phyloP scores from a whole-genome alignment of 92 coral and sea anemone species.

The Virgularia gustaviana region DNA sequence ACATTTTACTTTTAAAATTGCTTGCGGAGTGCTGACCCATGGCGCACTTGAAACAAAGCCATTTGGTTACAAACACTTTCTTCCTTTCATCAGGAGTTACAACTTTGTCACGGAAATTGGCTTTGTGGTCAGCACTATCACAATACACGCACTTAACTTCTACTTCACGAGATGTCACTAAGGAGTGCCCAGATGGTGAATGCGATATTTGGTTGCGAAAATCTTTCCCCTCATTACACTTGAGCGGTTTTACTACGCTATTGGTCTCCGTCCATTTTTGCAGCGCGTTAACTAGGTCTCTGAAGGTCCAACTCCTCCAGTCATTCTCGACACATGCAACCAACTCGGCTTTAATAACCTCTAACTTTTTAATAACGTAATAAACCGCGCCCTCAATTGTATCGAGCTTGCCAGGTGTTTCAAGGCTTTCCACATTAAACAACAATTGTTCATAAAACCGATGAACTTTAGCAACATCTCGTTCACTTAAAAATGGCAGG shows the following conservation, averaged over 20 bases:
- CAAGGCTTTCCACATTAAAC: conserved; percentile 46
- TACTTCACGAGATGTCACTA: neutral
- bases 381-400: conserved; percentile 41
- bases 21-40: conserved; percentile 29
- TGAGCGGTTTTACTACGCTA: neutral
- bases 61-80: conserved; percentile 18
- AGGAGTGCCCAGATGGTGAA: too few species aligned
- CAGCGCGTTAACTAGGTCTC: conserved; percentile 23
- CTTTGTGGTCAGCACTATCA: conserved; percentile 30
- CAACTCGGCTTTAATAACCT: conserved; percentile 38
- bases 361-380: conserved; percentile 41
- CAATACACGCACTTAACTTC: conserved; percentile 32
- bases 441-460: conserved; percentile 46
- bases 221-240: neutral
- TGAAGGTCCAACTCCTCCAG: conserved; percentile 48
- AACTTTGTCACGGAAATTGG: conserved; percentile 26
- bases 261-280: conserved; percentile 46
- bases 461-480: conserved; percentile 49
- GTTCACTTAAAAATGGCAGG: conserved; percentile 33
- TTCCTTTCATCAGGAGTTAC: conserved; percentile 18
- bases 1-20: conserved; percentile 17
- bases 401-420: conserved; percentile 48
- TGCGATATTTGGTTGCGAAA: conserved; percentile 20
- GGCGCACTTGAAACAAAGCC: conserved; percentile 34
- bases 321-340: conserved; percentile 31